Conservation (phyloP, 2,888 invertebrate genomes). For the Leucophenga montana region DNA sequence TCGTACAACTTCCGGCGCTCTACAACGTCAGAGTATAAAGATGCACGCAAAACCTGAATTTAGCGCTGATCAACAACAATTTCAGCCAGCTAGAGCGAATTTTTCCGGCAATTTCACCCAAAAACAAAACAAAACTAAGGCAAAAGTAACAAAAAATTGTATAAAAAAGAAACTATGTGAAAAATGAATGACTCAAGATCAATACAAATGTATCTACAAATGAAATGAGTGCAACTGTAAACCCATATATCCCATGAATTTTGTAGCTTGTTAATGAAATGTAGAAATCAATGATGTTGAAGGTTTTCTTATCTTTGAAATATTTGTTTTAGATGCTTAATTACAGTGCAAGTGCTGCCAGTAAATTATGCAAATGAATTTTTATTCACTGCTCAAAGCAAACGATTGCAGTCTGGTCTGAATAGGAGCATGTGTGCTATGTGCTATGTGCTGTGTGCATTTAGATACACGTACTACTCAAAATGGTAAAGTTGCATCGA, state of each 20-base stretch:
- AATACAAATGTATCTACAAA: not conserved
- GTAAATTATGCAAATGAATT: not conserved
- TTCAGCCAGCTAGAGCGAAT: not conserved
- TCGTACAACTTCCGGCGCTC: constrained; percentile 19
- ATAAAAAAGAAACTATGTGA: not conserved
- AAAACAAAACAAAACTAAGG: not conserved
- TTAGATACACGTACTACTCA: too few relatives aligned
- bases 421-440: too few relatives aligned
- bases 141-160: not conserved
- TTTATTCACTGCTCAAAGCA: not conserved
- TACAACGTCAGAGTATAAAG: not conserved
- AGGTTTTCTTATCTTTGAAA: not conserved
- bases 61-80: constrained; percentile 26
- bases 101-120: constrained; percentile 25
- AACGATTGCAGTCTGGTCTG: constrained; percentile 1
- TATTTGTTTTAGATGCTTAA: not conserved
- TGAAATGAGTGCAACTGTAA: not conserved
- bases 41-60: constrained; percentile 18
- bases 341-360: constrained; percentile 1
- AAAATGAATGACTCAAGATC: constrained; percentile 14
- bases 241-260: not conserved
- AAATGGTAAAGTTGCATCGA: too few relatives aligned
- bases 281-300: not conserved
- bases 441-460: constrained; percentile 32
- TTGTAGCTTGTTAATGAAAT: constrained; percentile 8